Base-by-base conservation (phyloP, 2,797 vertebrate species). In the Microchirus variegatus region DNA sequence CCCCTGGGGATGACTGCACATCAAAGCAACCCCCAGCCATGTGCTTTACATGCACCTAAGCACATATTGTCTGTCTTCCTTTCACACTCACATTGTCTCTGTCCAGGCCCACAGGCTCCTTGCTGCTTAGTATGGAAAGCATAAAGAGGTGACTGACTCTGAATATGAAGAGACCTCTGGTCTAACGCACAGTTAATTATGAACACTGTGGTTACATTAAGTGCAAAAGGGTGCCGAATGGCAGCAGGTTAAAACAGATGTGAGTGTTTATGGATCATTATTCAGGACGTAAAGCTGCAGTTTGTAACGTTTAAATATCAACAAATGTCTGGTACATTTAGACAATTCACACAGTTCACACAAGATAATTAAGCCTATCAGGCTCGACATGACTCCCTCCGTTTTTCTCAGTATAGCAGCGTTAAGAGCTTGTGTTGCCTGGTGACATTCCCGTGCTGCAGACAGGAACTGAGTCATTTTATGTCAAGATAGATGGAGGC, bases 51-150 rank as follows among this genome's bases (percentile, higher is more conserved):
- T 53, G 59, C 51, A 45, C 66, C 66, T 66, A 11, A 54, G 58
- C 52, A 26, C 71, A 68, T 44, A 62, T 57, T 62, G 67, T 19
- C 15, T 50, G 49, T 78, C 68, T 77, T 16, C n/a, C 15, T 46
- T 16, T 46, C 15, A 54, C 47, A 10, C 45, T 67, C 58, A 15
- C 65, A 50, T 15, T 9, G 53, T 12, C 38, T 57, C 42, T 14
- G 59, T 48, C 52, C 58, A 59, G 63, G 61, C 56, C 62, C 41
- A 10, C 17, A 11, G 69, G 79, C 73, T 37, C 62, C 52, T 10
- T 53, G 63, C 67, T 77, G 69, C 37, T 82, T 68, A 37, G 72
- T 50, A 70, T 74, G 80, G 52, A 59, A 68, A 69, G 51, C 44
- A 75, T 51, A 10, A 55, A 42, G 47, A 66, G 44, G 43, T 66